Percentiles rank a stretch among this genome's conserved stretches.
phyloP scores from a whole-genome alignment of 2,888 invertebrate genomes.

The Xestia sexstrigata region DNA sequence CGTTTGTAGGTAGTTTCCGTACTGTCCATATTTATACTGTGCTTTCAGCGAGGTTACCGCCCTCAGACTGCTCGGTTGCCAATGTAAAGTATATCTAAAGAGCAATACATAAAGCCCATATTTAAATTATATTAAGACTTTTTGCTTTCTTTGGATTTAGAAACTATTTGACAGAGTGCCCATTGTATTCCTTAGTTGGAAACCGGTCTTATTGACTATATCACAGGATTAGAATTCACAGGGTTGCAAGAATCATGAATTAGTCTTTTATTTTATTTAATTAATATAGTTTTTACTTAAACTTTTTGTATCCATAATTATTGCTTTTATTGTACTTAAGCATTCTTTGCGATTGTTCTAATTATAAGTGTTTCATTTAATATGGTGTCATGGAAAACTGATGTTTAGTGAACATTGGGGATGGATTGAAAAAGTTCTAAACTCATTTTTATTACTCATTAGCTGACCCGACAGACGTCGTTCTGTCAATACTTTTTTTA shows the following conservation, averaged over 20 bases:
- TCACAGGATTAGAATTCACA: constrained; percentile 88
- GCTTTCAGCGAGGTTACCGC: too few species aligned
- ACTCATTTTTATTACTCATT: constrained; percentile 17
- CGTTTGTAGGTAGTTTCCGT: too few species aligned
- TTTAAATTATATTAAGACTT: too few species aligned
- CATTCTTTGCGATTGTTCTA: constrained; percentile 52
- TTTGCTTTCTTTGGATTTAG: constrained; percentile 7
- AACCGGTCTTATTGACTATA: constrained; percentile 77
- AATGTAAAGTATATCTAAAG: too few species aligned
- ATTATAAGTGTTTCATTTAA: constrained; percentile 58
- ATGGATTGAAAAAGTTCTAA: constrained; percentile 17
- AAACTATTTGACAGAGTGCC: constrained; percentile 58
- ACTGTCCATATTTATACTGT: too few species aligned
- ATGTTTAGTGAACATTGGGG: constrained; percentile 25
- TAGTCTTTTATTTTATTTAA: constrained; percentile 67
- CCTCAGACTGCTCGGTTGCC: too few species aligned
- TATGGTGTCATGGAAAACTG: constrained; percentile 67
- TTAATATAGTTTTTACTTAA: constrained; percentile 45
- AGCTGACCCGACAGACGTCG: too few species aligned
- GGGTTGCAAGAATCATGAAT: constrained; percentile 81
- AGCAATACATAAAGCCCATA: too few species aligned
- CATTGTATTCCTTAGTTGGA: constrained; percentile 75
- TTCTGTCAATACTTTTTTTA: too few species aligned
- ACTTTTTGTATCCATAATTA: constrained; percentile 63
- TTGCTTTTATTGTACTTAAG: constrained; percentile 52